Evolutionary conservation across 2,888 invertebrate genomes (phyloP), one percentile per base, ranked within the genome.

Genomic region (Masnerella sp.): DNA sequence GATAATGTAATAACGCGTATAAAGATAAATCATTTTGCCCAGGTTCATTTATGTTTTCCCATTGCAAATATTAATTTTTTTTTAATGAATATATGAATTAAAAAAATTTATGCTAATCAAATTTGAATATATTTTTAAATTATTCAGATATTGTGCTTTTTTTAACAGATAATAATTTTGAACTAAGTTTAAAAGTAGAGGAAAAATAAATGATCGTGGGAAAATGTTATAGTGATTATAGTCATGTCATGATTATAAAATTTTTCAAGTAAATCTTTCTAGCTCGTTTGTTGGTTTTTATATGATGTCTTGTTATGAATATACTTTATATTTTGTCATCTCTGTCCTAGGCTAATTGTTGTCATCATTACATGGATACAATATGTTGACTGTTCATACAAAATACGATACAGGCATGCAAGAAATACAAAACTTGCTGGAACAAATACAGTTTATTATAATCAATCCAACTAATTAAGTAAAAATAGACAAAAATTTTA

Each of bases 381-480:
- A 40, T 67, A 65, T 54, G 18, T 49, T 20, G 36, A 34, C 56
- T 56, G 59, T n/a, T 62, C 61, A 56, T 67, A 45, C 45, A 71
- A 71, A 71, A 71, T 71, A 67, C 72, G 36, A 14, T 58, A 58
- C 64, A 69, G 54, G 43, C 71, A 64, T 61, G 43, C 72, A 65
- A 40, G 36, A 65, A 69, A 64, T 58, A 59, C 40, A 28, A 64
- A 68, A 68, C 45, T 69, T 64, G 52, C 74, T 58, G 58, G 47
- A 58, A 11, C 38, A 43, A 45, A 49, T 14, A 25, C 0, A n/a
- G 25, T n/a, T 25, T 25, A 4, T n/a, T n/a, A n/a, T n/a, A n/a
- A n/a, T n/a, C 28, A 28, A n/a, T 28, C 28, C 8, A n/a, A 28
- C 28, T 7, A 28, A 28, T 28, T 28, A n/a, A n/a, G n/a, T n/a